A percentile compares a stretch with the other conserved stretches of the same genome.
These are phyloP conservation scores for Thymallus thymallus DNA, from an alignment of 2,113 vertebrate genomes.

Conservation along the genomic window DNA sequence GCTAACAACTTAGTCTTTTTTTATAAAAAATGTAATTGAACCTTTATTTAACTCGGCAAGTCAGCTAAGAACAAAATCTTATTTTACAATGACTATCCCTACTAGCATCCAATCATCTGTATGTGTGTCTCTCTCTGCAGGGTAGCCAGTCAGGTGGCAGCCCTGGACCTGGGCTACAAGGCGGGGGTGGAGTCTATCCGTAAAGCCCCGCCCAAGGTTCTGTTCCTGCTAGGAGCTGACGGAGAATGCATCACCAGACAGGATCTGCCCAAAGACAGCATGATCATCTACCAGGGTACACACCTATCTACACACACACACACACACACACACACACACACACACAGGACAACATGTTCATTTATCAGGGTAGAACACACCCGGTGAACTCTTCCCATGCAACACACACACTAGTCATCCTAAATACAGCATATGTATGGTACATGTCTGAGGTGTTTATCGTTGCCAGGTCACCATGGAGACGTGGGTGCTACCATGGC, in stretches of 20 bases:
- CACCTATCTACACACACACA: background rate
- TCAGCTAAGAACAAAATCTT: no score
- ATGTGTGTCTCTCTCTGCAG: slow-evolving; percentile 64
- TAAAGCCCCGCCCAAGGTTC: slow-evolving; percentile 86
- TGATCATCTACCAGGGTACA: slow-evolving; percentile 94
- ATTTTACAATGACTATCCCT: no score
- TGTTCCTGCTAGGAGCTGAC: slow-evolving; percentile 94
- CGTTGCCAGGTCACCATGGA: slow-evolving; percentile 88
- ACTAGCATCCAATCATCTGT: background rate
- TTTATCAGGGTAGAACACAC: slow-evolving; percentile 87
- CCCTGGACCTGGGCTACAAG: slow-evolving; percentile 95
- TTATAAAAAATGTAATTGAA: no score
- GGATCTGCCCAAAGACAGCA: slow-evolving; percentile 88
- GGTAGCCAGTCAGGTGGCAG: slow-evolving; percentile 96
- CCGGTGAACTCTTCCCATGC: background rate
- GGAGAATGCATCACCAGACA: slow-evolving; percentile 85
- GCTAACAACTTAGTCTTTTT: no score
- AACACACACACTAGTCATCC: background rate
- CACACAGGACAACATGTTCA: slow-evolving; percentile 76
- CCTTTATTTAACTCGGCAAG: no score
- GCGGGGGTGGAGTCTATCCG: slow-evolving; percentile 91
- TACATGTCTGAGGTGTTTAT: background rate
- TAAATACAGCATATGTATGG: background rate
- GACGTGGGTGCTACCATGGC: slow-evolving; percentile 91
- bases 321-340: background rate